A percentile compares a stretch with the other conserved stretches of the same genome.
Evolutionary conservation across 2,888 invertebrate species (phyloP).

Genomic region (Anarsia innoxiella): DNA sequence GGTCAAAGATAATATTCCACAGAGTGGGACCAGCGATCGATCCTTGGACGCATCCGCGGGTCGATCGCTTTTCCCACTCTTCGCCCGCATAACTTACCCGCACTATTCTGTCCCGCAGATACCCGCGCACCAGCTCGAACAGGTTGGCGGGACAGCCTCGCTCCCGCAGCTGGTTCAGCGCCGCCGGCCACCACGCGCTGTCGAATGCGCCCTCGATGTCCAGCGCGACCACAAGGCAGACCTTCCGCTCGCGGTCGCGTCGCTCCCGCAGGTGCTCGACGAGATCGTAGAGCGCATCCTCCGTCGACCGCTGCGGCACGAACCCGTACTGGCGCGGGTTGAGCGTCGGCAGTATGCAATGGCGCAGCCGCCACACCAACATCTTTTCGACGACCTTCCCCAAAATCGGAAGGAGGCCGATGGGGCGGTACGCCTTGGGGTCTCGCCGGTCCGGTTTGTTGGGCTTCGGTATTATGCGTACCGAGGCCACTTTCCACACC

Average conservation of each 20-base stretch:
- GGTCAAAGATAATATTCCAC: constrained; percentile 17
- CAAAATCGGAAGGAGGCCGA: constrained; percentile 12
- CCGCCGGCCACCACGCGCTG: constrained; percentile 15
- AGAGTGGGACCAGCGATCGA: constrained; percentile 12
- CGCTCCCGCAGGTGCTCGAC: neutral
- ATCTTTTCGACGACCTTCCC: constrained; percentile 16
- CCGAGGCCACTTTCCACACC: constrained; percentile 15
- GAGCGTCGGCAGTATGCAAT: neutral
- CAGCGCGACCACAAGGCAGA: constrained; percentile 4
- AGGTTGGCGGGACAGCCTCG: neutral
- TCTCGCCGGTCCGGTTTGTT: constrained; percentile 11
- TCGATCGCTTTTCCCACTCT: constrained; percentile 5
- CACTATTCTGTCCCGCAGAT: constrained; percentile 6
- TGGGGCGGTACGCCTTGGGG: constrained; percentile 16
- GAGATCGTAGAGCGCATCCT: neutral
- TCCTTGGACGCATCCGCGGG: constrained; percentile 13
- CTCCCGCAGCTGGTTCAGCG: neutral
- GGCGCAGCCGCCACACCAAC: neutral
- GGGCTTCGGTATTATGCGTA: constrained; percentile 20
- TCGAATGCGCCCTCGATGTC: constrained; percentile 15
- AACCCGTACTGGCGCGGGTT: neutral
- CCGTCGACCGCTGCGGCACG: neutral
- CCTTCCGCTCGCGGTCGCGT: neutral
- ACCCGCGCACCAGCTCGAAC: neutral
- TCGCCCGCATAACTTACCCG: constrained; percentile 5